Evolutionary conservation across 1,140 invertebrate genomes (phyloP).

Genomic region (Lamellibrachia luymesi): DNA sequence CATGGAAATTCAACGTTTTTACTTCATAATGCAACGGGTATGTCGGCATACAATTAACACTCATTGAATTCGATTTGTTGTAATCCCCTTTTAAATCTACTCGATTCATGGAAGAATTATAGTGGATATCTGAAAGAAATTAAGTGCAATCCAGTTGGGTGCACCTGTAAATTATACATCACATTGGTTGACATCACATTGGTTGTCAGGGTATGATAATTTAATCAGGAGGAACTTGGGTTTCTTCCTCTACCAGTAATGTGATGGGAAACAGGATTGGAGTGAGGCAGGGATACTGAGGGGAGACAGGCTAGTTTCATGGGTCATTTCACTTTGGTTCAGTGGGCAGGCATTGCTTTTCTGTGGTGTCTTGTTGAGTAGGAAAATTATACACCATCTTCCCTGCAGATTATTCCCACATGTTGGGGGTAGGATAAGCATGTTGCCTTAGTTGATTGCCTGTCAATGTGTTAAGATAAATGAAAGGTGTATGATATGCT

Average conservation of each 20-base stretch:
- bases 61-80: neutral
- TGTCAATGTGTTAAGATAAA: neutral
- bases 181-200: neutral
- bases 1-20: neutral
- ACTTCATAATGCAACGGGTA: too few species aligned
- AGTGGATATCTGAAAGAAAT: neutral
- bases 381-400: neutral
- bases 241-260: neutral
- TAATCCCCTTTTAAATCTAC: neutral
- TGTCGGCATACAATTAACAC: neutral
- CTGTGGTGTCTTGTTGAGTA: neutral
- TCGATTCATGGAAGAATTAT: neutral
- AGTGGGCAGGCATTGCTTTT: neutral
- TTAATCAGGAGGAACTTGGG: neutral
- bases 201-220: neutral
- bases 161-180: neutral
- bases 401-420: neutral
- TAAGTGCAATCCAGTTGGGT: neutral
- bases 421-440: neutral
- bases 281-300: neutral
- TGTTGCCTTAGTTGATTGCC: neutral
- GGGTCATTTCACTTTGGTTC: neutral
- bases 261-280: neutral
- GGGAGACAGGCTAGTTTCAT: neutral
- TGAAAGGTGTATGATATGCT: neutral